Conservation (phyloP, 92 coral and sea anemone genomes). For the Nematostella vectensis region DNA sequence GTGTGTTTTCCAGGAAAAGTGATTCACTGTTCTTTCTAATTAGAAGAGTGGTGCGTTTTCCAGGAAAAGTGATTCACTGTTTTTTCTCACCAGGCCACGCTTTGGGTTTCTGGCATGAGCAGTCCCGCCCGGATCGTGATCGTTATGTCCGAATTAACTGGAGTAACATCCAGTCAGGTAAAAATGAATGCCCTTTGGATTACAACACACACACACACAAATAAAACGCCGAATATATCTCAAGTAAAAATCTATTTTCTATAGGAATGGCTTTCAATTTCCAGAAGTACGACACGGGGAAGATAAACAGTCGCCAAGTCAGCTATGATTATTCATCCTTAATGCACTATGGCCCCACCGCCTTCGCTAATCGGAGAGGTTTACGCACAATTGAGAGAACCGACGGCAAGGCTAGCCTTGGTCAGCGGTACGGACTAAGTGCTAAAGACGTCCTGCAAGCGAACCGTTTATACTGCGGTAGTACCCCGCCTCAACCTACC, state of each 20-base stretch:
- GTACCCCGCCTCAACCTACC: constrained; percentile 34
- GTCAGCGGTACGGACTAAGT: constrained; percentile 91
- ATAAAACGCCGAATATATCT: no score
- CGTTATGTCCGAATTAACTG: constrained; percentile 51
- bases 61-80: no score
- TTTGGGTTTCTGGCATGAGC: constrained; percentile 74
- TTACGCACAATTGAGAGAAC: constrained; percentile 50
- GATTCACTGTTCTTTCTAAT: no score
- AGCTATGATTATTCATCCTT: constrained; percentile 60
- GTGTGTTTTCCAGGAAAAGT: no score
- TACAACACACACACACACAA: no score
- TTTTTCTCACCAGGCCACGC: constrained; percentile 78
- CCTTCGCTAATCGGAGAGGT: constrained; percentile 57
- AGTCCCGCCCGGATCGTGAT: constrained; percentile 69
- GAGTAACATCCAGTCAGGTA: constrained; percentile 54
- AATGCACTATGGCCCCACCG: constrained; percentile 77
- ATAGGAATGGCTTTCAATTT: constrained; percentile 70
- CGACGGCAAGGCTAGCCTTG: constrained; percentile 54
- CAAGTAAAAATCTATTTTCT: no score
- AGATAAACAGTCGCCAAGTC: constrained; percentile 62
- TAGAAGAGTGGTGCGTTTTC: no score
- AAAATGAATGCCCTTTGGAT: neutral
- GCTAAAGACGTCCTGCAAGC: constrained; percentile 65
- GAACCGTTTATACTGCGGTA: constrained; percentile 55
- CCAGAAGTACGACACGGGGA: constrained; percentile 51